Conservation (phyloP, 2,888 invertebrate genomes). For the Anaspis maculata region DNA sequence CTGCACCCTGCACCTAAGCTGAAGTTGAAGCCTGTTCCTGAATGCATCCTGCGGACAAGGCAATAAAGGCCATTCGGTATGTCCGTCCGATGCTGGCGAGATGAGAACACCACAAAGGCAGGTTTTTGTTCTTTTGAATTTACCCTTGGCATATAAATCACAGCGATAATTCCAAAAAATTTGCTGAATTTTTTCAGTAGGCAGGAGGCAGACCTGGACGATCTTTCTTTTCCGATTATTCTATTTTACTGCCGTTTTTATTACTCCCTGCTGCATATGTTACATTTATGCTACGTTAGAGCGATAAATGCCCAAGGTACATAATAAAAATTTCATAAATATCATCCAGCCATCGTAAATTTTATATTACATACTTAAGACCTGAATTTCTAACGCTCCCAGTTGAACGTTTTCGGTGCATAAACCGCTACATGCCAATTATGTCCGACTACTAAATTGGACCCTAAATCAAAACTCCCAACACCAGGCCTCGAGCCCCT, state of each 20-base stretch:
- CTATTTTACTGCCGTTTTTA: slow-evolving; percentile 9
- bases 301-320: slow-evolving; percentile 10
- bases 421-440: not conserved
- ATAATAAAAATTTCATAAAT: slow-evolving; percentile 12
- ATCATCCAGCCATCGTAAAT: slow-evolving; percentile 7
- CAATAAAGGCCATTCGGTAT: too few species aligned
- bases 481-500: too few species aligned
- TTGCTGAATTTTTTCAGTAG: slow-evolving; percentile 12
- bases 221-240: slow-evolving; percentile 11
- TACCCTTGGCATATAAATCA: slow-evolving; percentile 12
- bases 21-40: too few species aligned
- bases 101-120: slow-evolving; percentile 6
- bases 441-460: too few species aligned
- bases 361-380: slow-evolving; percentile 7
- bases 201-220: slow-evolving; percentile 2
- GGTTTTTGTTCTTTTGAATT: slow-evolving; percentile 9
- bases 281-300: slow-evolving; percentile 7
- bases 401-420: slow-evolving; percentile 3
- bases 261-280: slow-evolving; percentile 10
- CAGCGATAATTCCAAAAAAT: slow-evolving; percentile 13
- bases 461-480: too few species aligned
- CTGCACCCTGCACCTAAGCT: too few species aligned
- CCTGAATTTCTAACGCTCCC: slow-evolving; percentile 1
- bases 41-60: too few species aligned
- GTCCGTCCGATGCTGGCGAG: too few species aligned